Percentiles rank a stretch among this genome's conserved stretches.
Evolutionary conservation across 2,888 invertebrate genomes (phyloP).

Genomic region (Dicyrtoma fusca): DNA sequence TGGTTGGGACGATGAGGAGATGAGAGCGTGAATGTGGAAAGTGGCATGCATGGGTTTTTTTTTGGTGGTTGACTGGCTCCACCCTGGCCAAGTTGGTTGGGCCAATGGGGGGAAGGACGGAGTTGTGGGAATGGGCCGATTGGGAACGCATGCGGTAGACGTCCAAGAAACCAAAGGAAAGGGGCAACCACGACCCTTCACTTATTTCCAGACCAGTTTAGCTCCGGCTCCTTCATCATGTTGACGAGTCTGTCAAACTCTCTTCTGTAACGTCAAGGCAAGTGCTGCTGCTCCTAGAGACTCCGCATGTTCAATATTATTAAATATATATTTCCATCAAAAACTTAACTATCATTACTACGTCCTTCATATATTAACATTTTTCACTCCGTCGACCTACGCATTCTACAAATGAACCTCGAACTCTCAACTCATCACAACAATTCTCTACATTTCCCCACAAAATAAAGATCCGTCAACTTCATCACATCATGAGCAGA

Average conservation of each 20-base stretch:
- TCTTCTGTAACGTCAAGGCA: neutral
- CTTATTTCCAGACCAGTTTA: constrained; percentile 34
- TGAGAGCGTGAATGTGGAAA: constrained; percentile 27
- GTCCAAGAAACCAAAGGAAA: constrained; percentile 43
- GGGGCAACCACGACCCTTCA: constrained; percentile 38
- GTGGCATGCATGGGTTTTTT: constrained; percentile 18
- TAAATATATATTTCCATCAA: too few relatives aligned
- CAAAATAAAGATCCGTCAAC: too few relatives aligned
- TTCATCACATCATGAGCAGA: too few relatives aligned
- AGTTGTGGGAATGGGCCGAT: constrained; percentile 42
- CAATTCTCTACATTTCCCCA: too few relatives aligned
- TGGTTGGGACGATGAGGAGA: constrained; percentile 3
- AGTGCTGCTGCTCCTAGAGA: neutral
- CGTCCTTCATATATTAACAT: too few relatives aligned
- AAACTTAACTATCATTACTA: too few relatives aligned
- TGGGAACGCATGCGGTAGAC: constrained; percentile 47
- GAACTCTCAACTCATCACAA: too few relatives aligned
- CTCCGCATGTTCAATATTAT: too few relatives aligned
- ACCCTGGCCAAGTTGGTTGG: constrained; percentile 20
- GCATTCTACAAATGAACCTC: too few relatives aligned
- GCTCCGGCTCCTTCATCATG: constrained; percentile 22
- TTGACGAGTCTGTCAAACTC: constrained; percentile 23
- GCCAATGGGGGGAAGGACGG: constrained; percentile 30
- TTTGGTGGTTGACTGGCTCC: constrained; percentile 36
- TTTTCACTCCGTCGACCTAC: too few relatives aligned